These are phyloP conservation scores for Neodiprion pinetum DNA, from an alignment of 1,140 invertebrate species.

Conservation along the genomic window DNA sequence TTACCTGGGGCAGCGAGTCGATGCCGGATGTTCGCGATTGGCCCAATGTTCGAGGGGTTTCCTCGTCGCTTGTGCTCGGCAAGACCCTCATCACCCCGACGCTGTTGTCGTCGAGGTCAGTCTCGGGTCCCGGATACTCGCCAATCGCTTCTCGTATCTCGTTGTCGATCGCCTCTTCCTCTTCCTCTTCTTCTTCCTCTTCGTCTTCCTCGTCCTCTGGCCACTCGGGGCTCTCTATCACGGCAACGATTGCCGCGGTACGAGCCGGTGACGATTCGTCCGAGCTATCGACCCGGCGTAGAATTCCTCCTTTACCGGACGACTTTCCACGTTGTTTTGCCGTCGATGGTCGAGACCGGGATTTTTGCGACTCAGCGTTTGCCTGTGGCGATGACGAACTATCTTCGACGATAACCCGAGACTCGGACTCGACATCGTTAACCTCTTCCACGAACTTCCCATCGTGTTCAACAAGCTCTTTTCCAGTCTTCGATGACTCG, in stretches of 20 bases:
- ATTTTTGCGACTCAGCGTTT: conserved; percentile 42
- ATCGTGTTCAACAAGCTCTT: no score
- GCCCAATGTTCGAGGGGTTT: conserved; percentile 27
- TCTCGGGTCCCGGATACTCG: conserved; percentile 41
- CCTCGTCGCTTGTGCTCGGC: conserved; percentile 55
- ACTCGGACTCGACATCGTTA: conserved; percentile 33
- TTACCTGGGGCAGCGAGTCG: conserved; percentile 52
- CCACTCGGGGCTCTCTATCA: conserved; percentile 59
- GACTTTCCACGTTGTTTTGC: conserved; percentile 36
- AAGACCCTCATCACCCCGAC: conserved; percentile 51
- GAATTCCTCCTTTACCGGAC: conserved; percentile 19
- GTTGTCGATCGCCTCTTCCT: conserved; percentile 45
- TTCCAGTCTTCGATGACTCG: no score
- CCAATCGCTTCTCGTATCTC: conserved; percentile 48
- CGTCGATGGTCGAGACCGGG: conserved; percentile 45
- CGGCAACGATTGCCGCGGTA: conserved; percentile 56
- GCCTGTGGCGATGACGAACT: conserved; percentile 32
- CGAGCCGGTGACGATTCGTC: conserved; percentile 52
- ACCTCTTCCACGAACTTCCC: no score
- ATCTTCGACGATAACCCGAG: conserved; percentile 38
- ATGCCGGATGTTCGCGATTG: conserved; percentile 31
- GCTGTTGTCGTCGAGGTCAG: conserved; percentile 47
- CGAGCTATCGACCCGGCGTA: conserved; percentile 39
- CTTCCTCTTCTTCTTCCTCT: conserved; percentile 45
- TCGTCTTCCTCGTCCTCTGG: conserved; percentile 48